A percentile compares a stretch with the other conserved stretches of the same genome.
Evolutionary conservation across 1,140 invertebrate species (phyloP).

Genomic region (Thaumetopoea pityocampa): DNA sequence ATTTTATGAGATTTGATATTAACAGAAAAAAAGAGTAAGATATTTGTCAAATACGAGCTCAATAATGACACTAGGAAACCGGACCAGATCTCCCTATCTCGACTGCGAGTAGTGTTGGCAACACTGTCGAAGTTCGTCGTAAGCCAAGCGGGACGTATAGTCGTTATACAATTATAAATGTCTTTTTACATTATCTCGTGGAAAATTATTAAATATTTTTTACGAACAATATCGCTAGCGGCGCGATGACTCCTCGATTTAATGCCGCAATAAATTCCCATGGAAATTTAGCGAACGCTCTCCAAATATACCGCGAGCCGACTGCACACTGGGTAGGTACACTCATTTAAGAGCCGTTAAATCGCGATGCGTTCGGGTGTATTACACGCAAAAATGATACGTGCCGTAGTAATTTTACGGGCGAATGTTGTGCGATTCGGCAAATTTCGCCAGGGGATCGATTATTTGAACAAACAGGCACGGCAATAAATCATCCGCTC

Average conservation of each 20-base stretch:
- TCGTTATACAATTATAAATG: conserved; percentile 9
- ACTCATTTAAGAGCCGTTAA: conserved; percentile 49
- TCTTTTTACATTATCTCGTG: conserved; percentile 9
- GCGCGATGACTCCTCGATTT: conserved; percentile 26
- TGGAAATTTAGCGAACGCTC: conserved; percentile 41
- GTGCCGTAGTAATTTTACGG: conserved; percentile 19
- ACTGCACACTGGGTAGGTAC: conserved; percentile 43
- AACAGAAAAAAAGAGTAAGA: too few species aligned
- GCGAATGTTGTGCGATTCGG: conserved; percentile 17
- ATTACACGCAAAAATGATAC: conserved; percentile 18
- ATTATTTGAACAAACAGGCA: conserved; percentile 68
- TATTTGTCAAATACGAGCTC: too few species aligned
- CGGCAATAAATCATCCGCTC: conserved; percentile 65
- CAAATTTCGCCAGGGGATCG: conserved; percentile 39
- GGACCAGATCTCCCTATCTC: too few species aligned
- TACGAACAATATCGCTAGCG: conserved; percentile 11
- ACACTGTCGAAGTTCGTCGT: conserved; percentile 6
- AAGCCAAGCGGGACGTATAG: conserved; percentile 5
- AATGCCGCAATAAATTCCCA: conserved; percentile 36
- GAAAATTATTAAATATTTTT: conserved; percentile 15
- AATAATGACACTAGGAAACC: too few species aligned
- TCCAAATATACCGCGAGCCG: conserved; percentile 42
- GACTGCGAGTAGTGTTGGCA: too few species aligned
- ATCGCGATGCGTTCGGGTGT: conserved; percentile 32
- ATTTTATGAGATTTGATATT: too few species aligned